phyloP scores from a whole-genome alignment of 37 sponge, comb jelly and placozoan genomes.

The Lycopodina hypogea region DNA sequence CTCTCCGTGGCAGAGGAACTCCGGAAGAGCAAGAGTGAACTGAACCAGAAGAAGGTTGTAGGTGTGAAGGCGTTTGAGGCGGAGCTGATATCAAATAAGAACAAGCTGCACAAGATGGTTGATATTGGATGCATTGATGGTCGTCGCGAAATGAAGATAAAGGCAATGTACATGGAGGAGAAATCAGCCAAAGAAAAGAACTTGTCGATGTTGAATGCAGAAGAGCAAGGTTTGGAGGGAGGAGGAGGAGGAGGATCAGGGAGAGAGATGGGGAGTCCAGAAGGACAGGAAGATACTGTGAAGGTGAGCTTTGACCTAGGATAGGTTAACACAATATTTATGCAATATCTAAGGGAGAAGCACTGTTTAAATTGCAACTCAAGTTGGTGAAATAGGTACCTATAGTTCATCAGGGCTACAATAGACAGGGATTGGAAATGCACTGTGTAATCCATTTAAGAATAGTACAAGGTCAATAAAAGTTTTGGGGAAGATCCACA shows the following conservation, averaged over 20 bases:
- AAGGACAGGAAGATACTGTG: neutral
- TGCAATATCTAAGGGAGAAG: neutral
- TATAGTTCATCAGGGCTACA: too few relatives aligned
- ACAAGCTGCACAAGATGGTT: neutral
- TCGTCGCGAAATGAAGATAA: neutral
- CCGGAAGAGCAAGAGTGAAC: conserved; percentile 33
- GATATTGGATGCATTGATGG: neutral
- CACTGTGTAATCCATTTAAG: too few relatives aligned
- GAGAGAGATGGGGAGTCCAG: neutral
- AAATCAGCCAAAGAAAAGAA: neutral
- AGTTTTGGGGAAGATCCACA: too few relatives aligned
- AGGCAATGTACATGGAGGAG: conserved; percentile 2
- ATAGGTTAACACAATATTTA: neutral
- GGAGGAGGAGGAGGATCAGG: neutral
- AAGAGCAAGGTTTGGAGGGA: neutral
- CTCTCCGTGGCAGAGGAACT: conserved; percentile 34
- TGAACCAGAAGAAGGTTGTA: neutral
- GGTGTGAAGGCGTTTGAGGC: conserved; percentile 33
- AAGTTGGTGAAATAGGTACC: too few relatives aligned
- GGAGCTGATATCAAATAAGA: conserved; percentile 13
- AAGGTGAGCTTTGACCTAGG: neutral
- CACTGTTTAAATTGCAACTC: too few relatives aligned
- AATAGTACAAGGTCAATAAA: too few relatives aligned
- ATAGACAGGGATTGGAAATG: too few relatives aligned
- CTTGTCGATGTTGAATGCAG: neutral